Evolutionary conservation across 2,113 vertebrate species (phyloP).

Genomic region (Heterocephalus glaber): DNA sequence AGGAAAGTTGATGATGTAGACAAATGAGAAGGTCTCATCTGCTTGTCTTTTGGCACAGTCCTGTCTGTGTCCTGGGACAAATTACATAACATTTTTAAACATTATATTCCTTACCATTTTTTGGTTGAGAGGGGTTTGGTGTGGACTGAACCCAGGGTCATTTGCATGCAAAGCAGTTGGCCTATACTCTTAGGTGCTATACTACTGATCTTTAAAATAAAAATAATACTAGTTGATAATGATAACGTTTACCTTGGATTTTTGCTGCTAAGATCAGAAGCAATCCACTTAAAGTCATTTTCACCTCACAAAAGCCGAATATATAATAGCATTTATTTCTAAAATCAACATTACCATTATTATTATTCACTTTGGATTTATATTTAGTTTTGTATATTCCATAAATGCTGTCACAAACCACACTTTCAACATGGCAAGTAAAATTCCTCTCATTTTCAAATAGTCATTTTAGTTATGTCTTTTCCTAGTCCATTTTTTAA

Average conservation of each 20-base stretch:
- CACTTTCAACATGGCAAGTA: not conserved
- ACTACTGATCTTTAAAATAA: not conserved
- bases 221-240: not conserved
- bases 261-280: not conserved
- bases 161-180: not conserved
- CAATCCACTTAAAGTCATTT: not conserved
- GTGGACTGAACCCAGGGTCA: no score
- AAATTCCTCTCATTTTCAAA: not conserved
- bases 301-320: not conserved
- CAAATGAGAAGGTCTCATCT: not conserved
- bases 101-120: not conserved
- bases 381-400: not conserved
- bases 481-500: not conserved
- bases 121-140: no score
- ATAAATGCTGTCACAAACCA: not conserved
- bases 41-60: not conserved
- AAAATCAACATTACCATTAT: not conserved
- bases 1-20: not conserved
- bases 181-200: not conserved
- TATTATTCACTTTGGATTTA: not conserved
- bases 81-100: not conserved
- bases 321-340: constrained; percentile 6
- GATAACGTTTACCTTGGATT: not conserved
- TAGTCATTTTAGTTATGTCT: not conserved
- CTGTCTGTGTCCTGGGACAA: not conserved